A percentile compares a stretch with the other conserved stretches of the same genome.
Evolutionary conservation across 2,113 vertebrate genomes (phyloP).

Genomic region (Corythornis cristatus): DNA sequence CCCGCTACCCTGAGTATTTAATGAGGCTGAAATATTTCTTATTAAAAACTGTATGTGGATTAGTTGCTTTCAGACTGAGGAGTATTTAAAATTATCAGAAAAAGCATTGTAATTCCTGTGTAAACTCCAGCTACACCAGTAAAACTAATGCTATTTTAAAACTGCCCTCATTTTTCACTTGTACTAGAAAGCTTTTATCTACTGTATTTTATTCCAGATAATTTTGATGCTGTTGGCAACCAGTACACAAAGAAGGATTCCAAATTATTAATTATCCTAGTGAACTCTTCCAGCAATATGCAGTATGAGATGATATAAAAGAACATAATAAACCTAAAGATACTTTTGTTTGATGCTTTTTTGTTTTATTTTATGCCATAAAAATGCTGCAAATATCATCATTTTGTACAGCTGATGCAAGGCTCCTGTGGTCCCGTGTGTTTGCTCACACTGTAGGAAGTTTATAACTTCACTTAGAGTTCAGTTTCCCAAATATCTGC

Average conservation of each 20-base stretch:
- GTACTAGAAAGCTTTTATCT: not conserved
- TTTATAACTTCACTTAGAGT: not conserved
- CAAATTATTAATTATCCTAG: not conserved
- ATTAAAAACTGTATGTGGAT: not conserved
- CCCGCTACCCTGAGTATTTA: not conserved
- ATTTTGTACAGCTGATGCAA: not conserved
- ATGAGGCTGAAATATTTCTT: not conserved
- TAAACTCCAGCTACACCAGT: not conserved
- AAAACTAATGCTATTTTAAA: not conserved
- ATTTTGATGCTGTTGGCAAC: not conserved
- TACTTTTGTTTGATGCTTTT: too few species aligned
- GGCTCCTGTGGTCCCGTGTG: not conserved
- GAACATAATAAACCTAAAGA: not conserved
- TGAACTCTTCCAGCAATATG: not conserved
- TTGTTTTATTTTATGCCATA: not conserved
- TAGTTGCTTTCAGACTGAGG: not conserved
- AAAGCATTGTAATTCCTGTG: not conserved
- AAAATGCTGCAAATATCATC: not conserved
- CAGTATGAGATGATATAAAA: not conserved
- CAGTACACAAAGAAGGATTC: not conserved
- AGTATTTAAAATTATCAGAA: not conserved
- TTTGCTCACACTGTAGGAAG: not conserved
- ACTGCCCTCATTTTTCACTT: not conserved
- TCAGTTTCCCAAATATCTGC: not conserved
- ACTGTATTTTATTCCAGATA: not conserved